Base-by-base conservation (phyloP, 2,888 invertebrate species). In the Nymphalis urticae region DNA sequence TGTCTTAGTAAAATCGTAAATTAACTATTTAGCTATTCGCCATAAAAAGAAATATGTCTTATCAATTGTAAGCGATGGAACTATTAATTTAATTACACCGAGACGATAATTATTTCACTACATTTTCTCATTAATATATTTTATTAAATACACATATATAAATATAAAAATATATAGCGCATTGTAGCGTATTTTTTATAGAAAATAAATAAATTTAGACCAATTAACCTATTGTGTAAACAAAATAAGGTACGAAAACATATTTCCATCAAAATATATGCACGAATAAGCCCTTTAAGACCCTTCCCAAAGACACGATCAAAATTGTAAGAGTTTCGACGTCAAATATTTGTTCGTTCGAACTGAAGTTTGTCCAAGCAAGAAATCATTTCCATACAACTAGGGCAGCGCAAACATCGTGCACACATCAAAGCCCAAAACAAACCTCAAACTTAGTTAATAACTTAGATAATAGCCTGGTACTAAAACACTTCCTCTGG, bases 361-460 rank as follows among this genome's bases (percentile, higher is more conserved):
- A 82, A 87, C 85, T 83, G 81, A 88, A 89, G 87, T 86, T 88
- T 83, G 80, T 70, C 81, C 84, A 79, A 85, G 86, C 86, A 89
- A 88, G 89, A 90, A 91, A 91, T 90, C 79, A 90, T 90, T 90
- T 89, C 88, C 88, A 90, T 88, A 86, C 82, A 80, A 80, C 79
- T 84, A 86, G 85, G 84, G 84, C 86, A 82, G 81, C 79, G 85
- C 85, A 89, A 89, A 90, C 90, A 88, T 79, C 79, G 82, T 83
- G 85, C 87, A 85, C 86, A 87, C 87, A 86, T 89, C 87, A 86
- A 90, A 89, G 86, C 88, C 84, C 83, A 88, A 88, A 85, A 87
- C 85, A 86, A 88, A 87, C 87, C 83, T 81, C 82, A 82, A 88
- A 89, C 88, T 90, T 88, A 84, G 86, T 87, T 90, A 89, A 90